phyloP scores from a whole-genome alignment of 2,888 invertebrate species.

The Trimorus sp. region DNA sequence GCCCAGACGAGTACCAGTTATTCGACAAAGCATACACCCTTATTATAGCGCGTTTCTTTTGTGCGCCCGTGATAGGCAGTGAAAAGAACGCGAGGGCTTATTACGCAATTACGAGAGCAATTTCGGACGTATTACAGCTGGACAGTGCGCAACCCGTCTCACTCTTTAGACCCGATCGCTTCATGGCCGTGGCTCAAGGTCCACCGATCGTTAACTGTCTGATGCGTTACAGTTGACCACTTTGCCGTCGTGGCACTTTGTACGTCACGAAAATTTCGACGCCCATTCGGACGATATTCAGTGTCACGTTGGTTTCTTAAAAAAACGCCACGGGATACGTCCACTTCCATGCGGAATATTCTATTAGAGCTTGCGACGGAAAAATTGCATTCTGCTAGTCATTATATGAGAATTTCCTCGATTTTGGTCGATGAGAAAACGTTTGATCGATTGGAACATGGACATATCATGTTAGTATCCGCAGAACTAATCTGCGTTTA shows the following conservation, averaged over 20 bases:
- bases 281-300: no score
- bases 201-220: conserved; percentile 46
- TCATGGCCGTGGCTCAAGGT: conserved; percentile 57
- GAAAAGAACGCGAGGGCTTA: conserved; percentile 73
- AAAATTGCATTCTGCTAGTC: no score
- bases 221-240: conserved; percentile 36
- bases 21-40: conserved; percentile 72
- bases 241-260: conserved; percentile 18
- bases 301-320: no score
- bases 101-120: conserved; percentile 79
- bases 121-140: conserved; percentile 75
- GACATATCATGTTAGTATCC: no score
- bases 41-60: conserved; percentile 73
- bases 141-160: conserved; percentile 67
- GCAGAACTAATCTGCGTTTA: no score
- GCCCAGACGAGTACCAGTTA: conserved; percentile 65
- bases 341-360: no score
- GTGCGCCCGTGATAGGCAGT: conserved; percentile 66
- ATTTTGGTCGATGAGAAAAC: no score
- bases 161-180: conserved; percentile 46
- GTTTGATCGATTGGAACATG: no score
- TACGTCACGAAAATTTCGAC: not conserved
- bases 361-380: no score
- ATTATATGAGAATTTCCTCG: no score
- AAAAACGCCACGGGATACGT: no score